phyloP scores from a whole-genome alignment of 2,113 vertebrate genomes.

The Ophthalmolycus amberensis region DNA sequence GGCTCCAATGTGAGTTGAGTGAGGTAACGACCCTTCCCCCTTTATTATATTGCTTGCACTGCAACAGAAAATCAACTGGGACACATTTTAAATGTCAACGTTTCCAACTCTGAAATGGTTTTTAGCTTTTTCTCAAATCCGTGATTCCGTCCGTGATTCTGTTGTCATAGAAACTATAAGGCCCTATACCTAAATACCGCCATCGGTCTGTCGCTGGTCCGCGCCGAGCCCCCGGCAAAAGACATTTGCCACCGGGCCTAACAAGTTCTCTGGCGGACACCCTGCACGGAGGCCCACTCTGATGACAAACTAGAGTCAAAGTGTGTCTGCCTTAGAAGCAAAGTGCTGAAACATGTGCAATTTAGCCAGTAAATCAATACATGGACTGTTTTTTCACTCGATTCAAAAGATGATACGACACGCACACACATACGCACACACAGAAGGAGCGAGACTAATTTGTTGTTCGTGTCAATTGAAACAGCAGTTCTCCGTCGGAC shows the following conservation, averaged over 20 bases:
- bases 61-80: background rate
- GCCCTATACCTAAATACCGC: background rate
- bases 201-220: background rate
- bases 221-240: background rate
- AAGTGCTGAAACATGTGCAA: background rate
- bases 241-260: background rate
- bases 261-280: background rate
- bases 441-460: slow-evolving; percentile 86
- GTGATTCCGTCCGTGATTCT: background rate
- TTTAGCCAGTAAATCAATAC: too few relatives aligned
- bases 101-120: background rate
- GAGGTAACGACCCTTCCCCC: background rate
- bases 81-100: background rate
- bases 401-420: background rate
- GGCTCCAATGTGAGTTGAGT: background rate
- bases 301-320: background rate
- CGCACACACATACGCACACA: slow-evolving; percentile 3
- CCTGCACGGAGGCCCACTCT: background rate
- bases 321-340: too few relatives aligned
- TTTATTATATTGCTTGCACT: background rate
- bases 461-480: slow-evolving; percentile 94
- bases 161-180: background rate
- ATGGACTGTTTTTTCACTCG: background rate
- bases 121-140: background rate
- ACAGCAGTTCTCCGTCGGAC: slow-evolving; percentile 92